Percentiles rank a stretch among this genome's conserved stretches.
Evolutionary conservation across 1,140 invertebrate genomes (phyloP).

Genomic region (Zaprionus lachaisei): DNA sequence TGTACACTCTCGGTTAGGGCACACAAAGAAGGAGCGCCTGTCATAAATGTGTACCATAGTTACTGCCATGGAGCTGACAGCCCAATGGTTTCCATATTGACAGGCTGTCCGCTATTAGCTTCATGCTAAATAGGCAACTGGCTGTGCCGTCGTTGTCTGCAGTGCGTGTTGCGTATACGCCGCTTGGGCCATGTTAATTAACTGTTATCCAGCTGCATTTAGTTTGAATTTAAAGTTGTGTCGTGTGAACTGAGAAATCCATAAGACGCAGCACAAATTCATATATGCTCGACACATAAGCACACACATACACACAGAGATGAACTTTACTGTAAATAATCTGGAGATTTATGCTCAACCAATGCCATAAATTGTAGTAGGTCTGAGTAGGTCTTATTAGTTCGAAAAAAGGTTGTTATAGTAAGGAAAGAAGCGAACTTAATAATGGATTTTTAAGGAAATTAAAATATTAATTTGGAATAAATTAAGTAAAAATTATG

Average conservation of each 20-base stretch:
- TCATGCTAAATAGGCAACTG: constrained; percentile 47
- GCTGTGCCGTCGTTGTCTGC: background rate
- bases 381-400: background rate
- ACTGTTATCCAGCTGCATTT: constrained; percentile 21
- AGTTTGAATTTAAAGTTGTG: constrained; percentile 10
- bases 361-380: constrained; percentile 42
- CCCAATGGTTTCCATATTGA: constrained; percentile 60
- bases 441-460: background rate
- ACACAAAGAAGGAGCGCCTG: constrained; percentile 39
- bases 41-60: constrained; percentile 76
- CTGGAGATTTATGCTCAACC: constrained; percentile 61
- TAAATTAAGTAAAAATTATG: too few species aligned
- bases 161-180: constrained; percentile 52
- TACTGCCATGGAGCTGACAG: constrained; percentile 42
- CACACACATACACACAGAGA: constrained; percentile 2
- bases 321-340: constrained; percentile 54
- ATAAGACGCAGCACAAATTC: constrained; percentile 43
- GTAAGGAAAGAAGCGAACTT: background rate
- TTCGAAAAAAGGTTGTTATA: background rate
- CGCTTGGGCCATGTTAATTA: constrained; percentile 48
- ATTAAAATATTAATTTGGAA: too few species aligned
- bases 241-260: constrained; percentile 3
- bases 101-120: constrained; percentile 51
- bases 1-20: background rate
- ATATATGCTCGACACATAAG: background rate